A percentile compares a stretch with the other conserved stretches of the same genome.
Evolutionary conservation across 2,113 vertebrate species (phyloP).

Genomic region (Rhegmatorhina hoffmannsi): DNA sequence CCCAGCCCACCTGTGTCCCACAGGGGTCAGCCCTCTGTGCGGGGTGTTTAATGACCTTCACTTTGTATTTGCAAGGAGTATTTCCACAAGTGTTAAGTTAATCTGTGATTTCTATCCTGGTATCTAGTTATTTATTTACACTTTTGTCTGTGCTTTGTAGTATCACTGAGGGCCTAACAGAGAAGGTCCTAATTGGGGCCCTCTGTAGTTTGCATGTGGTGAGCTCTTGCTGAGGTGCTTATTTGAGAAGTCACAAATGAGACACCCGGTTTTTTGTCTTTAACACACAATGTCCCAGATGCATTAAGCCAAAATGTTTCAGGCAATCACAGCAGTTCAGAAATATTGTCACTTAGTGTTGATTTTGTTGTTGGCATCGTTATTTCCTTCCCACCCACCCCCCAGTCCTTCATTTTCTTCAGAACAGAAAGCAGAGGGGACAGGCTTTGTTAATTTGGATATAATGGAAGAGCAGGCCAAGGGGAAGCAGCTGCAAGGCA

Average conservation of each 20-base stretch:
- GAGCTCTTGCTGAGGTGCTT: slow-evolving; percentile 12
- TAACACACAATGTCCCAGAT: slow-evolving; percentile 7
- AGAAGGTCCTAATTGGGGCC: not conserved
- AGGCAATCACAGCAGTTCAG: not conserved
- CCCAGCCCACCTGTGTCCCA: not conserved
- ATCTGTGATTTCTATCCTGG: slow-evolving; percentile 24
- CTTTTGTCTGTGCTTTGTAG: slow-evolving; percentile 38
- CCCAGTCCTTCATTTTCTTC: not conserved
- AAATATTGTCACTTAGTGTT: not conserved
- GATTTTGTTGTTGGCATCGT: not conserved
- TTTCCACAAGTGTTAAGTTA: not conserved
- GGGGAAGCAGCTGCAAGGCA: slow-evolving; percentile 32
- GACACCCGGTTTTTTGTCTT: slow-evolving; percentile 15
- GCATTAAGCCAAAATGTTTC: not conserved
- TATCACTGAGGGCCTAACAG: slow-evolving; percentile 26
- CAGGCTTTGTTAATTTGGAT: slow-evolving; percentile 12
- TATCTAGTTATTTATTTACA: not conserved
- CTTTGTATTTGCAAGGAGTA: not conserved
- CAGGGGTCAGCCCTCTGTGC: too few species aligned
- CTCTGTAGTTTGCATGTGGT: slow-evolving; percentile 51
- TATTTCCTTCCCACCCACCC: not conserved
- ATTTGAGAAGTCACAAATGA: not conserved
- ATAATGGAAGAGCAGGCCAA: slow-evolving; percentile 49
- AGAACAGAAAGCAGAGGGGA: not conserved
- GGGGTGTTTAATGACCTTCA: not conserved